Conservation (phyloP, 2,888 invertebrate genomes). For the Charanyca ferruginea region DNA sequence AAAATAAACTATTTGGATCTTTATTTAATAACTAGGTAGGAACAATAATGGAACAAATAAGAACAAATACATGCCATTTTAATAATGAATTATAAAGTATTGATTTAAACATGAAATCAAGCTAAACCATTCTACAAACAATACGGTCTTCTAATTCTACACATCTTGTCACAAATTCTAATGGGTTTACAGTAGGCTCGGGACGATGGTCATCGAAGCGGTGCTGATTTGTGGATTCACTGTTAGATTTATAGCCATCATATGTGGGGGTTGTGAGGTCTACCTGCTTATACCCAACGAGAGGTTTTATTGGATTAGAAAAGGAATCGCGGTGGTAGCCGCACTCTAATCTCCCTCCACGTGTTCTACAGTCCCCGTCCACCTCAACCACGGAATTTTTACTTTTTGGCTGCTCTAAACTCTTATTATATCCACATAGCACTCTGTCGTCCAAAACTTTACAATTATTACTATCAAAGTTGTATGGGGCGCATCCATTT, state of each 20-base stretch:
- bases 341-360: conserved; percentile 81
- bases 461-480: conserved; percentile 77
- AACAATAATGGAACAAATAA: not conserved
- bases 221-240: too few species aligned
- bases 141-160: conserved; percentile 44
- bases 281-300: conserved; percentile 31
- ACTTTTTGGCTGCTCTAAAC: conserved; percentile 71
- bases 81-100: not conserved
- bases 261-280: not conserved
- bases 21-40: conserved; percentile 15
- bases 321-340: conserved; percentile 79
- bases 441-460: conserved; percentile 77
- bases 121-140: conserved; percentile 24
- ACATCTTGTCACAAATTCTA: conserved; percentile 32
- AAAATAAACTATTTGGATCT: not conserved
- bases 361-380: conserved; percentile 75
- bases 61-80: conserved; percentile 12
- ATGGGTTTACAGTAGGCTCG: conserved; percentile 15
- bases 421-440: conserved; percentile 82
- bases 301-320: conserved; percentile 65
- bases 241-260: not conserved
- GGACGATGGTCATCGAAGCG: not conserved
- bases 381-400: conserved; percentile 60
- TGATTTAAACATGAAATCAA: conserved; percentile 10
- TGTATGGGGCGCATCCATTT: conserved; percentile 55